Evolutionary conservation across 2,113 vertebrate genomes (phyloP), one percentile per base, ranked within the genome.

Genomic region (Stomatorhinus ivindoensis): DNA sequence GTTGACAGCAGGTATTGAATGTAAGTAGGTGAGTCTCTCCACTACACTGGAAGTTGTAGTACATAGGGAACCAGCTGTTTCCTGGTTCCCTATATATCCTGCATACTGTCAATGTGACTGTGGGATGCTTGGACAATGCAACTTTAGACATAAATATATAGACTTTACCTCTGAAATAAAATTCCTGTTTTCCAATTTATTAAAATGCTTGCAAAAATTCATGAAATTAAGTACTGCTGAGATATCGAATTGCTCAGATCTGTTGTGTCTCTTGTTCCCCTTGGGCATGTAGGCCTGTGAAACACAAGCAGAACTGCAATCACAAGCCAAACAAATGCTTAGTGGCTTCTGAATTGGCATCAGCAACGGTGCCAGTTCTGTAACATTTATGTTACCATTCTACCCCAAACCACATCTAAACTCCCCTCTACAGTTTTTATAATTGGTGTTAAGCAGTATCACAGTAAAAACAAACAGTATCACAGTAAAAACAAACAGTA

Each of bases 221-320:
- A 93, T 93, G 21, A 93, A 88, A 88, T 92, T 93, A 3, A 93
- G 89, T 61, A 93, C 55, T 2, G 93, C 90, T 73, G 93, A 84
- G 39, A 94, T 91, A 65, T 94, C 93, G 91, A 94, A 93, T 19
- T 93, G 9, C 0, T 90, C 83, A 89, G 88, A 89, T 55, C 3
- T 24, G 35, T 21, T 17, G 80, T 94, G 92, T 0, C 86, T 0
- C 5, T 0, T 76, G 19, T 91, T 89, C 17, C 93, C 93, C 42
- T 39, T 27, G 6, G 92, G 86, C 93, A 94, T 94, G 89, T 92
- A 91, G 44, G 90, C 93, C 93, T 94, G 21, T 89, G n/a, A 84
- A 27, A 27, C 39, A 90, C 17, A 65, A 19, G 44, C 58, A 82
- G 80, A 86, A 15, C 69, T 6, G 11, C 21, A 10, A 84, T 4